Evolutionary conservation across 2,888 invertebrate genomes (phyloP).

Genomic region (Eurytoma californica): DNA sequence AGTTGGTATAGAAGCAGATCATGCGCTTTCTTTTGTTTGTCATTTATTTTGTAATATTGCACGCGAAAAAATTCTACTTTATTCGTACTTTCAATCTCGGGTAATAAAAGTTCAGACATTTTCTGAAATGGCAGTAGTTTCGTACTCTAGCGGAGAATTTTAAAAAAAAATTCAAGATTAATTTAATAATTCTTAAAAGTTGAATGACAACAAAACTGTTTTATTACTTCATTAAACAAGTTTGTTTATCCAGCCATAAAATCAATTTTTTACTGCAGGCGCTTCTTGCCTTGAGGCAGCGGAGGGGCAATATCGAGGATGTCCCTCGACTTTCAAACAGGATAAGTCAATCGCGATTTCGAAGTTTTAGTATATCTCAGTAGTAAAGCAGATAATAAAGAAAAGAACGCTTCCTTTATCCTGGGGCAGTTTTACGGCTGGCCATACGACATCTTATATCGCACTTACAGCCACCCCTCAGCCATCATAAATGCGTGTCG

Average conservation of each 20-base stretch:
- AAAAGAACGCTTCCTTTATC: constrained; percentile 56
- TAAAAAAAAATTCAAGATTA: too few species aligned
- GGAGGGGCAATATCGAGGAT: constrained; percentile 20
- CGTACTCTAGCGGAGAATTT: too few species aligned
- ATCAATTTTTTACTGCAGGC: constrained; percentile 40
- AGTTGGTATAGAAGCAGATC: too few species aligned
- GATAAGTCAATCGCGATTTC: constrained; percentile 54
- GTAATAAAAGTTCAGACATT: too few species aligned
- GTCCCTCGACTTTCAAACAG: constrained; percentile 49
- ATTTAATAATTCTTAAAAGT: too few species aligned
- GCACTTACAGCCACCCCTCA: constrained; percentile 61
- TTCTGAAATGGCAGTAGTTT: too few species aligned
- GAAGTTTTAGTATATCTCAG: constrained; percentile 64
- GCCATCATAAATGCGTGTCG: constrained; percentile 61
- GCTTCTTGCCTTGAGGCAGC: neutral
- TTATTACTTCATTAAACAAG: constrained; percentile 25
- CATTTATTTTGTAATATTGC: too few species aligned
- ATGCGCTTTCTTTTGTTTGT: too few species aligned
- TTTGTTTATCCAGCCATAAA: constrained; percentile 43
- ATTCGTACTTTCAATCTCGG: too few species aligned
- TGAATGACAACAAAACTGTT: too few species aligned
- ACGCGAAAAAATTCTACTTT: too few species aligned
- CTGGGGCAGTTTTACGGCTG: constrained; percentile 61
- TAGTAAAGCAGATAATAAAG: constrained; percentile 68
- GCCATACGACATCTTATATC: constrained; percentile 64